Evolutionary conservation across 2,797 vertebrate species (phyloP), one percentile per base, ranked within the genome.

Genomic region (Myoxocephalus aenaeus): DNA sequence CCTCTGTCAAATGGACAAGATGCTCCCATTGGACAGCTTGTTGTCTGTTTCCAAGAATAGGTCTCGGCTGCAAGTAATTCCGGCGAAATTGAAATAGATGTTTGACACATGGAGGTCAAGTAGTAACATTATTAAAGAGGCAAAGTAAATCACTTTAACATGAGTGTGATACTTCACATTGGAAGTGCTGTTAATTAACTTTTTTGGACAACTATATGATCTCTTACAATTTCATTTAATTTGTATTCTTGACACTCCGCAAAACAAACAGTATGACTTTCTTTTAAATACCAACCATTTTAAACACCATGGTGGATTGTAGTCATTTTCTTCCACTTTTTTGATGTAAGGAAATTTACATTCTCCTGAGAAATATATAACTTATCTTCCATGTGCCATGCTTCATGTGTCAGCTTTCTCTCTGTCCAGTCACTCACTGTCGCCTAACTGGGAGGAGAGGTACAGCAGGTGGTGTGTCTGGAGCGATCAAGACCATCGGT

Each of bases 121-220:
- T n/a, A 44, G 56, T 61, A 56, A 61, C 29, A 66, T 73, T 62
- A 69, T 78, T 34, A 77, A 72, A 22, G 20, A 70, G 27, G 29
- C 27, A 66, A 58, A 36, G 44, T 73, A 44, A 50, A 68, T 62
- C 2, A 15, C 29, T 70, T 69, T 48, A 27, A 76, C 69, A 12
- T 22, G 17, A 63, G 53, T 57, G 54, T 57, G 27, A 9, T 48
- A 11, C 44, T 71, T 77, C 27, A 62, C 15, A 58, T 72, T 75
- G 56, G 38, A 86, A 83, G 65, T 81, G 77, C 69, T 83, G 74
- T 85, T 75, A 66, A 76, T 65, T 8, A 65, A 77, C 34, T 32
- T 10, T 61, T 79, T 22, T 58, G 36, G 48, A 65, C 25, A 57
- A n/a, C 17, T 53, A 22, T 17, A 65, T 14, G 7, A 17, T 72